A percentile compares a stretch with the other conserved stretches of the same genome.
Evolutionary conservation across 2,888 invertebrate genomes (phyloP).

Genomic region (Pachydiplax longipennis): DNA sequence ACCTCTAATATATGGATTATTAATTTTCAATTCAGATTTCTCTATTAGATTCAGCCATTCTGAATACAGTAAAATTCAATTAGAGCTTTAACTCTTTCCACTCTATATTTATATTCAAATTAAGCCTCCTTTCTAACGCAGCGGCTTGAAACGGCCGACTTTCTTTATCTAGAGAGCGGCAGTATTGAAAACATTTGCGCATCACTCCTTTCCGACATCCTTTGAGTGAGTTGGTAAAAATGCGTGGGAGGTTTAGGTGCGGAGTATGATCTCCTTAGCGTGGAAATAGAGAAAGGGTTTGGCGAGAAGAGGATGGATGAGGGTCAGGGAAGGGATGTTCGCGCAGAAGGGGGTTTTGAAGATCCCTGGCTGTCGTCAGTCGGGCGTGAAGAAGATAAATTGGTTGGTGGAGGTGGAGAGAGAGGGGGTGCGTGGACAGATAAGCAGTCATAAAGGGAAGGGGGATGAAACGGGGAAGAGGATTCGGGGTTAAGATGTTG

Average conservation of each 20-base stretch:
- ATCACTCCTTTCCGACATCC: neutral
- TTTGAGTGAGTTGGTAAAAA: neutral
- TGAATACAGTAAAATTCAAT: no score
- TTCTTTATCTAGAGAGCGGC: neutral
- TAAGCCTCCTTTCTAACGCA: no score
- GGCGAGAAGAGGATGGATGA: neutral
- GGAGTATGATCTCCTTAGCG: neutral
- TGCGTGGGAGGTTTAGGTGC: neutral
- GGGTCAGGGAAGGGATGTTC: neutral
- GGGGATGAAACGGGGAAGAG: neutral
- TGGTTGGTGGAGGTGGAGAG: neutral
- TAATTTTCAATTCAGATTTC: no score
- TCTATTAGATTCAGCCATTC: no score
- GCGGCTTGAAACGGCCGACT: neutral
- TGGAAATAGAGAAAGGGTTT: constrained; percentile 13
- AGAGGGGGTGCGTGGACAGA: constrained; percentile 48
- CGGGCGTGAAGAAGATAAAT: constrained; percentile 51
- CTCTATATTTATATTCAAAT: no score
- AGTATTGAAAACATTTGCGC: neutral
- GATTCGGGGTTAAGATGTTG: neutral
- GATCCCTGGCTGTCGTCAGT: constrained; percentile 49
- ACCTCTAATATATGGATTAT: no score
- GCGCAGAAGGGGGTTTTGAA: constrained; percentile 46
- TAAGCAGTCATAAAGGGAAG: constrained; percentile 47
- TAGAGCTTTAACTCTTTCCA: no score